Evolutionary conservation across 2,797 vertebrate genomes (phyloP).

Genomic region (Spheniscus humboldti): DNA sequence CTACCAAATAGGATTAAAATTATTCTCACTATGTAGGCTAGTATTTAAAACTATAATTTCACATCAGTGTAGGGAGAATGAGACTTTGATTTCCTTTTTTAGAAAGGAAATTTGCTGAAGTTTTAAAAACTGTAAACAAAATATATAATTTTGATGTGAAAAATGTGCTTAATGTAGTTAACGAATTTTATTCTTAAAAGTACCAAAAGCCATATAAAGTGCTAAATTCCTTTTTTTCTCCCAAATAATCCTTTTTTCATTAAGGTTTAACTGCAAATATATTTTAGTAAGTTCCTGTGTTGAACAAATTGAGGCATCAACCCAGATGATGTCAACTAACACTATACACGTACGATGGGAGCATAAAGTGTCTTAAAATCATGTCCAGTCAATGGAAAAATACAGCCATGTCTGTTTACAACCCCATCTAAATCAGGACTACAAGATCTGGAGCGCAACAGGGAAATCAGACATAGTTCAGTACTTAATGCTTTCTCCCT

Average conservation of each 20-base stretch:
- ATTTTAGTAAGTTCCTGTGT: background rate
- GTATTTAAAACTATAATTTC: background rate
- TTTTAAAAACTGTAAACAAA: background rate
- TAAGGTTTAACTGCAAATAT: background rate
- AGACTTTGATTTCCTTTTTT: background rate
- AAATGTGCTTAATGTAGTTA: background rate
- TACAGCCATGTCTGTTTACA: background rate
- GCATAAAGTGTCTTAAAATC: background rate
- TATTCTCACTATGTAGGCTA: background rate
- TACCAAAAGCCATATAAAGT: background rate
- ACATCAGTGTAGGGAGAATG: background rate
- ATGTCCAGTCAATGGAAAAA: background rate
- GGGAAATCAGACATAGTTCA: background rate
- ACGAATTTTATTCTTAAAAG: background rate
- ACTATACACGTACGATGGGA: fast-evolving
- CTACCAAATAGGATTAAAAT: background rate
- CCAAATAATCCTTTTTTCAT: background rate
- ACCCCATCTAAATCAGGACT: background rate
- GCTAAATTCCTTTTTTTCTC: background rate
- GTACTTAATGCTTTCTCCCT: background rate
- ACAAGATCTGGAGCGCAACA: background rate
- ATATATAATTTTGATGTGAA: background rate
- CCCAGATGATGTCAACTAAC: background rate
- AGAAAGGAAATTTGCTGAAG: background rate
- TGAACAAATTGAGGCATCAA: background rate